Evolutionary conservation across 2,797 vertebrate species (phyloP).

Genomic region (Mus caroli): DNA sequence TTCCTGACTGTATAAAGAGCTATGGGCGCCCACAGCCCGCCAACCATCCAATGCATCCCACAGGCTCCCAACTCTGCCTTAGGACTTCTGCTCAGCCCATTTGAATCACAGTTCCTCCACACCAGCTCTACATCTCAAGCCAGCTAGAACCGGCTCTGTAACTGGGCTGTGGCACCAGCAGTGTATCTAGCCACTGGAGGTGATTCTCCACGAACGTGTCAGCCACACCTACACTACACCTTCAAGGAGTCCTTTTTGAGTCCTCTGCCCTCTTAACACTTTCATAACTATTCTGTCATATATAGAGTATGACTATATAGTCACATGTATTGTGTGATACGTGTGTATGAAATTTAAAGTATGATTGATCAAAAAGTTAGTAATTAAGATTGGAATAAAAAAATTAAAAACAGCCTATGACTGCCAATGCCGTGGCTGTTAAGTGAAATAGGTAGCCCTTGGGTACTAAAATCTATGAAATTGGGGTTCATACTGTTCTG

Average conservation of each 20-base stretch:
- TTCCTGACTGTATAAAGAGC: background rate
- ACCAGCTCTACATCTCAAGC: background rate
- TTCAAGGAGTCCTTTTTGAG: background rate
- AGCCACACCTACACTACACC: background rate
- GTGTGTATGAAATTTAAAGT: background rate
- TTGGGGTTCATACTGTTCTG: background rate
- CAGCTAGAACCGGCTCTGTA: background rate
- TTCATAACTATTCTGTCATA: background rate
- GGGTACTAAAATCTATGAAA: background rate
- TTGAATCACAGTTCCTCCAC: background rate
- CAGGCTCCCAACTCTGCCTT: background rate
- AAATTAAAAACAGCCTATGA: background rate
- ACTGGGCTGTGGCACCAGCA: too few species aligned
- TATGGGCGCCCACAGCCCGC: rapidly evolving
- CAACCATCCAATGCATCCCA: too few species aligned
- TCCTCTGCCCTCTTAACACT: background rate
- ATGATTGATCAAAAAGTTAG: background rate
- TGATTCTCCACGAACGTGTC: background rate
- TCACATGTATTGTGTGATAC: background rate
- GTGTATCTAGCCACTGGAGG: background rate
- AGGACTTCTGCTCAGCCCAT: background rate
- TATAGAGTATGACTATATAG: background rate
- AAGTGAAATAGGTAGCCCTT: background rate
- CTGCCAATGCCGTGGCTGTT: background rate
- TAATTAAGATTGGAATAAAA: background rate